Conservation (phyloP, 2,888 invertebrate species). For the Pediacus dermestoides region DNA sequence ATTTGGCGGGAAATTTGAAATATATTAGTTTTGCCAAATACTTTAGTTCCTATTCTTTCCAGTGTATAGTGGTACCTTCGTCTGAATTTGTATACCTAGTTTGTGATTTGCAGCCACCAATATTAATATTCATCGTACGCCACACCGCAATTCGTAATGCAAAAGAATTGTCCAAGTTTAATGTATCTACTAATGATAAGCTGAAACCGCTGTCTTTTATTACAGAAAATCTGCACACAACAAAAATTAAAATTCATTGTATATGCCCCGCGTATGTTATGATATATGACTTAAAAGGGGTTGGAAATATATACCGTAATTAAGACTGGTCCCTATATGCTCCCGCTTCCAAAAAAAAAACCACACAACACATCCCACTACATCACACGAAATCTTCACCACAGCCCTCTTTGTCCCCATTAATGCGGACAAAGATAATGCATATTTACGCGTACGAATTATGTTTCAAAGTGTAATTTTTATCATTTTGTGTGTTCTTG, state of each 20-base stretch:
- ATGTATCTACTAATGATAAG: slow-evolving; percentile 14
- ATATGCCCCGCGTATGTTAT: slow-evolving; percentile 19
- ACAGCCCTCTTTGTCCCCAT: slow-evolving; percentile 10
- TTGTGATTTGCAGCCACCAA: too few species aligned
- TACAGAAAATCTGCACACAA: slow-evolving; percentile 21
- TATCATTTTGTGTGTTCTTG: slow-evolving; percentile 24
- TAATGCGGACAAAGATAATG: slow-evolving; percentile 10
- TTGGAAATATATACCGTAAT: slow-evolving; percentile 25
- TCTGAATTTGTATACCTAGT: too few species aligned
- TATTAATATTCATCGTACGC: too few species aligned
- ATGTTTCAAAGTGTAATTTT: slow-evolving; percentile 22
- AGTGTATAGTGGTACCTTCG: too few species aligned
- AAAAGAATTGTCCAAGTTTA: slow-evolving; percentile 10
- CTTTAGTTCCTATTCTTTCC: too few species aligned
- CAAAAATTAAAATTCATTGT: slow-evolving; percentile 26
- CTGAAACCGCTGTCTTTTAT: slow-evolving; percentile 13
- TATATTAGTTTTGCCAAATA: too few species aligned
- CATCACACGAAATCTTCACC: slow-evolving; percentile 15
- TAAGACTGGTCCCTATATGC: slow-evolving; percentile 25
- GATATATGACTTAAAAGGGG: slow-evolving; percentile 28
- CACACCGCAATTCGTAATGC: slow-evolving; percentile 3
- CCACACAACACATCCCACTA: slow-evolving; percentile 20
- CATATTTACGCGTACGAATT: slow-evolving; percentile 10
- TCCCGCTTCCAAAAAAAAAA: slow-evolving; percentile 17
- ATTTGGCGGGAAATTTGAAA: too few species aligned